These are phyloP conservation scores for Gibbula magus DNA, from an alignment of 2,888 invertebrate genomes.

Conservation along the genomic window DNA sequence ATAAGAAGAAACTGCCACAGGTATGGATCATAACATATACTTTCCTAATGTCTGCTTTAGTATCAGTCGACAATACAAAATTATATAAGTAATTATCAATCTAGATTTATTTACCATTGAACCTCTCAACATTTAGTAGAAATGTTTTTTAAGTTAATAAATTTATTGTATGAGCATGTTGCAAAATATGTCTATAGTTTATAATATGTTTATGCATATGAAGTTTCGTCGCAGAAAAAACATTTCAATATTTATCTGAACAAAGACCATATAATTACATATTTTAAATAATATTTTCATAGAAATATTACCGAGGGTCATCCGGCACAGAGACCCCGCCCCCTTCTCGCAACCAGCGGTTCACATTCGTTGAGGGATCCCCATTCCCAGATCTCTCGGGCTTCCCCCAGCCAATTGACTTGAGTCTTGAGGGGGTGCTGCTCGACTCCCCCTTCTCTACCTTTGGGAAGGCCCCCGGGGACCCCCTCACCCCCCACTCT, in stretches of 20 bases:
- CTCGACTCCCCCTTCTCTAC: constrained; percentile 63
- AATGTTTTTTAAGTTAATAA: too few relatives aligned
- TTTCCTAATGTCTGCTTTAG: background rate
- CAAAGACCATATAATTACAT: background rate
- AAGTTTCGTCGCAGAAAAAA: too few relatives aligned
- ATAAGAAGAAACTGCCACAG: constrained; percentile 62
- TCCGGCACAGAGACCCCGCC: background rate
- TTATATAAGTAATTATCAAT: too few relatives aligned
- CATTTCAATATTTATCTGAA: background rate
- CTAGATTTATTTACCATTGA: too few relatives aligned
- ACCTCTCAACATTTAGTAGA: too few relatives aligned
- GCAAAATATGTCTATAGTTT: too few relatives aligned
- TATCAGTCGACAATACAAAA: too few relatives aligned
- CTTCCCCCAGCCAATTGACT: constrained; percentile 36
- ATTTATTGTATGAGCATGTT: too few relatives aligned
- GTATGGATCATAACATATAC: constrained; percentile 42
- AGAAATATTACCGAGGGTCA: constrained; percentile 35
- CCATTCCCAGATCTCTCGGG: constrained; percentile 29
- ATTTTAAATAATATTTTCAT: background rate
- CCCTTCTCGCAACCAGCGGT: constrained; percentile 12
- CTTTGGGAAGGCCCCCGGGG: constrained; percentile 62
- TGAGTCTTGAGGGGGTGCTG: constrained; percentile 33
- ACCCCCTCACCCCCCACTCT: background rate
- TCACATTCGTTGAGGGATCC: constrained; percentile 31
- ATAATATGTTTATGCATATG: too few relatives aligned